A percentile compares a stretch with the other conserved stretches of the same genome.
These are phyloP conservation scores for Propithecus deckenii DNA, from an alignment of 2,797 vertebrate species.

Conservation along the genomic window DNA sequence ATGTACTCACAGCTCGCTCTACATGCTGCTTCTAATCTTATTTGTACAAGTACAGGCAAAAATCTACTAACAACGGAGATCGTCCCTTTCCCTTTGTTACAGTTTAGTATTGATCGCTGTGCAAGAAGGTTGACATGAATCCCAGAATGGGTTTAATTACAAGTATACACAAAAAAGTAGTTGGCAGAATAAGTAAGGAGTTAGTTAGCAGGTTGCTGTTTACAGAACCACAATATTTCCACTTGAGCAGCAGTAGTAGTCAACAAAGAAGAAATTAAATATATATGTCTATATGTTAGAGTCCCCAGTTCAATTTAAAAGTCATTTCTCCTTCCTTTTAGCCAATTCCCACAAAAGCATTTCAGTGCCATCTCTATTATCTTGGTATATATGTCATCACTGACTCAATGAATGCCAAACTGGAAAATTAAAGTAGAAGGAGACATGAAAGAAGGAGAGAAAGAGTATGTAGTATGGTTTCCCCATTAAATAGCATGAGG, in stretches of 20 bases:
- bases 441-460: not conserved
- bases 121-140: conserved; percentile 53
- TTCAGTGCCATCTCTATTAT: not conserved
- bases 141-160: conserved; percentile 70
- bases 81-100: conserved; percentile 63
- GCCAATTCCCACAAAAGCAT: not conserved
- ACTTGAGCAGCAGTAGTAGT: not conserved
- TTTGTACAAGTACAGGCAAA: conserved; percentile 74
- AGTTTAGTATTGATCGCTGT: conserved; percentile 67
- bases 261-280: not conserved
- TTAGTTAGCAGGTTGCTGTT: not conserved
- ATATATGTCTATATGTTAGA: not conserved
- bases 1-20: conserved; percentile 69
- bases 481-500: not conserved
- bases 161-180: conserved; percentile 71
- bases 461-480: not conserved
- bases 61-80: conserved; percentile 68
- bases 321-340: not conserved
- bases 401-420: conserved; percentile 2
- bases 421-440: not conserved
- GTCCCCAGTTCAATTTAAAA: not conserved
- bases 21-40: conserved; percentile 75
- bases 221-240: not conserved
- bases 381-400: not conserved
- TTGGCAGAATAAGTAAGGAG: conserved; percentile 32